Evolutionary conservation across 2,888 invertebrate genomes (phyloP), one percentile per base, ranked within the genome.

Genomic region (Ypsolopha scabrella): DNA sequence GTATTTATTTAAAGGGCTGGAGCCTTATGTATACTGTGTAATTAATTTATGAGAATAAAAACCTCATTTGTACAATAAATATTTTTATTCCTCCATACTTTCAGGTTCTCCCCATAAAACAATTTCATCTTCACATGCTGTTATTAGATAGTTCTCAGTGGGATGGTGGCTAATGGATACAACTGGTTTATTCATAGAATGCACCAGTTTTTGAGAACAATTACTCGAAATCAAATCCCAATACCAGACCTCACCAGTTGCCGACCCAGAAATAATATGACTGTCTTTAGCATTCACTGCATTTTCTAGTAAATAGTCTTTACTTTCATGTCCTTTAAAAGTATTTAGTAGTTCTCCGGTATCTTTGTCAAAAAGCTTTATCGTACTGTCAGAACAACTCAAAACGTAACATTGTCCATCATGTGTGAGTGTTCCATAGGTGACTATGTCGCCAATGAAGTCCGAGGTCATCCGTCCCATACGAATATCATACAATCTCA

Each of bases 321-420:
- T 91, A 49, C 93, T 92, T 56, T 87, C 87, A 68, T 99, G 97
- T 0, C 98, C 98, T 14, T 83, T 87, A 67, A 95, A 99, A 52
- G 92, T 92, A 51, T 85, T 83, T 1, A 86, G 55, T 3, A 85
- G 56, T 53, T 86, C 85, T 0, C 86, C 86, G 0, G 81, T 72
- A 51, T 86, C 85, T 79, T 96, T 98, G 72, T 99, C 99, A 60
- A 99, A 89, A 49, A 99, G 86, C 65, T 94, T 91, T 1, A 99
- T 85, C 0, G 90, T 89, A 60, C 91, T 93, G 73, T 98, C 96
- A 6, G 94, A 90, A 60, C 96, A 94, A 60, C 96, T 94, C 1
- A 92, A 89, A 13, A 99, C 85, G 54, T 95, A 87, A 68, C 99
- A 99, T 67, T 98, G 98, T 0, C 94, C 95, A 74, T 99, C 99